Evolutionary conservation across 2,113 vertebrate genomes (phyloP).

Genomic region (Fukomys damarensis): DNA sequence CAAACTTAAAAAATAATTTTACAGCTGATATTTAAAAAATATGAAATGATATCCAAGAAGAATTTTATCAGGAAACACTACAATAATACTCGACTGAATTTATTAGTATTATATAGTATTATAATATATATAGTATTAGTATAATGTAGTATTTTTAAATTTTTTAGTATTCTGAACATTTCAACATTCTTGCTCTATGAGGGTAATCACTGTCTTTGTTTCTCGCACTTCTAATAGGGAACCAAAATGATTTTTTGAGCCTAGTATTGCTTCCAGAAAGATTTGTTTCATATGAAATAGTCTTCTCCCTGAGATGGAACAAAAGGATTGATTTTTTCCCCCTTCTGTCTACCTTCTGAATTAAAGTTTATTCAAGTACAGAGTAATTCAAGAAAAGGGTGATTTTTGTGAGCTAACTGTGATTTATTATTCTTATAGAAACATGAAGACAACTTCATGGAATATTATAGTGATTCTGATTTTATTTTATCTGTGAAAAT

Average conservation of each 20-base stretch:
- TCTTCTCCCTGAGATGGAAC: not conserved
- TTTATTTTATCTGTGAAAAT: slow-evolving; percentile 8
- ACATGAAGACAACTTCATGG: not conserved
- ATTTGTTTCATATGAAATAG: not conserved
- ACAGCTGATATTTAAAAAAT: not conserved
- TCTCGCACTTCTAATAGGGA: not conserved
- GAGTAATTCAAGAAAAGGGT: not conserved
- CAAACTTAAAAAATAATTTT: not conserved
- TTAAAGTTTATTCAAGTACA: not conserved
- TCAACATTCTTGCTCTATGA: not conserved
- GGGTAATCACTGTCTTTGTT: not conserved
- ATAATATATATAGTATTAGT: too few relatives aligned
- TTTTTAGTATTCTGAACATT: not conserved
- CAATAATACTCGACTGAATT: not conserved
- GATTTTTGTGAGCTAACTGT: not conserved
- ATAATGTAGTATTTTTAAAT: too few relatives aligned
- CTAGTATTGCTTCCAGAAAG: not conserved
- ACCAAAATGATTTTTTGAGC: not conserved
- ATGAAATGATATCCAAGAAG: not conserved
- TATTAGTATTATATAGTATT: not conserved
- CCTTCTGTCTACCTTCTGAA: not conserved
- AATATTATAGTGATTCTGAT: slow-evolving; percentile 6
- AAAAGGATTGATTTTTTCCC: not conserved
- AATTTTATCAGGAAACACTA: not conserved
- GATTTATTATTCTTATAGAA: not conserved